Evolutionary conservation across 2,888 invertebrate genomes (phyloP).

Genomic region (Drosophila ezoana): DNA sequence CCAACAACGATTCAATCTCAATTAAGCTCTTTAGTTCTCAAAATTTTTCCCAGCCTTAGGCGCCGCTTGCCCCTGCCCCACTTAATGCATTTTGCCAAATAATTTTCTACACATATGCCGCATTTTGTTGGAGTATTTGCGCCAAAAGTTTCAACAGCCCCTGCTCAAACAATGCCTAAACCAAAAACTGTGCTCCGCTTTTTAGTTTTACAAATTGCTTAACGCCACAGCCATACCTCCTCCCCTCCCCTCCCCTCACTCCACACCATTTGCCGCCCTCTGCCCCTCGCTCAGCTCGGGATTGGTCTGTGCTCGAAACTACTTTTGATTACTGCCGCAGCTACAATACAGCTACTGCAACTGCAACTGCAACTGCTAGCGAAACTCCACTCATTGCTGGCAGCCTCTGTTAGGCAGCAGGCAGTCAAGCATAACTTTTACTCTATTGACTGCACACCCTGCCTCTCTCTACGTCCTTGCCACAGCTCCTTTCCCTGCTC

Average conservation of each 20-base stretch:
- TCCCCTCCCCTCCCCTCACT: neutral
- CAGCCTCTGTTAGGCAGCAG: slow-evolving; percentile 42
- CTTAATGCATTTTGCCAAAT: slow-evolving; percentile 39
- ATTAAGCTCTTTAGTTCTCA: slow-evolving; percentile 19
- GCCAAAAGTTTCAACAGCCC: slow-evolving; percentile 63
- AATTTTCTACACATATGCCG: slow-evolving; percentile 55
- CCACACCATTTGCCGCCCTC: too few relatives aligned
- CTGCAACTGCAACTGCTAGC: slow-evolving; percentile 52
- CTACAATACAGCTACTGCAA: slow-evolving; percentile 47
- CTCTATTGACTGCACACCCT: slow-evolving; percentile 67
- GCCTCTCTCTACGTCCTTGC: neutral
- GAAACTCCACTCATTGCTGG: slow-evolving; percentile 58
- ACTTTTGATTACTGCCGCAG: slow-evolving; percentile 75
- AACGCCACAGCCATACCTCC: slow-evolving; percentile 7
- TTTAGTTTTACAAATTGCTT: slow-evolving; percentile 62
- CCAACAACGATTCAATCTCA: slow-evolving; percentile 15
- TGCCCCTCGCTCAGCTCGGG: slow-evolving; percentile 25
- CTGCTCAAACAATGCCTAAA: slow-evolving; percentile 49
- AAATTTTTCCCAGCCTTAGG: slow-evolving; percentile 1
- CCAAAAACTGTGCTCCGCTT: slow-evolving; percentile 45
- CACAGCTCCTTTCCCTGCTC: neutral
- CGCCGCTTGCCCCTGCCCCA: neutral
- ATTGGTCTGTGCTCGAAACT: slow-evolving; percentile 54
- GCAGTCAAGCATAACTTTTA: slow-evolving; percentile 77
- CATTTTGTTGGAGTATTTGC: slow-evolving; percentile 56